Base-by-base conservation (phyloP, 35 echinoderm and acorn worm species). In the Lytechinus variegatus region DNA sequence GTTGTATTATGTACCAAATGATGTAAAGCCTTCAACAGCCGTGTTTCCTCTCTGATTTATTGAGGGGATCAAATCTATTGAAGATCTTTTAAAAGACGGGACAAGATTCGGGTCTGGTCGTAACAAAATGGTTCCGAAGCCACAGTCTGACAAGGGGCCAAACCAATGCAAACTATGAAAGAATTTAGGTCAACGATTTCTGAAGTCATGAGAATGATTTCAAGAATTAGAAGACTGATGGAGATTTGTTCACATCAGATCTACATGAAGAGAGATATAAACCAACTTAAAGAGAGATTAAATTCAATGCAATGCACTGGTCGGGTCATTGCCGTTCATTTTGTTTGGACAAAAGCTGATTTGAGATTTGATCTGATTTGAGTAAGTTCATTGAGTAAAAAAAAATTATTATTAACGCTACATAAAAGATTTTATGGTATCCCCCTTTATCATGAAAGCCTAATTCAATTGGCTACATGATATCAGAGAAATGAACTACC, bases 11-110 rank as follows among this genome's bases (percentile, higher is more conserved):
- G 66, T 79, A 52, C 88, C 88, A 27, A 44, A 90, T 90, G 27
- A 79, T 79, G 66, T 79, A 79, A 79, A 79, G 66, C 52, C 88
- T 90, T 54, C 28, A 54, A 90, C 29, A 90, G 88, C 88, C 88
- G 88, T 90, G 88, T 10, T 90, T 90, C 88, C 28, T 90, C 6
- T 5, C 88, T 90, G 88, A 90, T 90, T 90, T 90, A 90, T 90
- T 19, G 28, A 90, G 52, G 16, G 88, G 88, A 90, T 90, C 52
- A 90, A 29, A 54, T 90, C 88, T 90, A 14, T 90, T 90, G 88
- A 44, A 44, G 88, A 52, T 54, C 66, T 79, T 24, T 24, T 79
- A 79, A 16, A 24, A 24, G 21, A 79, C 16, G 8, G 66, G 16
- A 79, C 3, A 79, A 79, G n/a, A 79, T 24, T 19, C 66, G 14